phyloP scores from a whole-genome alignment of 2,113 vertebrate species.

The Festucalex cinctus region DNA sequence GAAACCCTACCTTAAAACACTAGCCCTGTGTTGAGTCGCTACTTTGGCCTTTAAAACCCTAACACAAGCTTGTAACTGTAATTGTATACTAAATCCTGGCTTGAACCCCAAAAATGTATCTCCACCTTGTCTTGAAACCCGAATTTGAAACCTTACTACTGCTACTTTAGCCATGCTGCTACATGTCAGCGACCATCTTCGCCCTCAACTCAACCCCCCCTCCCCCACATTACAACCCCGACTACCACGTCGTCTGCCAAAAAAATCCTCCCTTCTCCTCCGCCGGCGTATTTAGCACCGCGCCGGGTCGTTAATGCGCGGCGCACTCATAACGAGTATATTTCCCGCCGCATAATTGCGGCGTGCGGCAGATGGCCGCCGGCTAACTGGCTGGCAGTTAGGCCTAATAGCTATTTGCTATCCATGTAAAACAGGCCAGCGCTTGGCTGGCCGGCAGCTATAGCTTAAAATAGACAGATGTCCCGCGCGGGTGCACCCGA shows the following conservation, averaged over 20 bases:
- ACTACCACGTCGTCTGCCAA: constrained; percentile 15
- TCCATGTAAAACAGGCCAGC: constrained; percentile 68
- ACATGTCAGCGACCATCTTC: not conserved
- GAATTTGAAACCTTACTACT: too few relatives aligned
- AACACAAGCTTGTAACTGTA: too few relatives aligned
- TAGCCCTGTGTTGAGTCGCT: too few relatives aligned
- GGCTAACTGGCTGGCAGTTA: constrained; percentile 60
- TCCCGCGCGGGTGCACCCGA: constrained; percentile 49
- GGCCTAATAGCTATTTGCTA: constrained; percentile 65
- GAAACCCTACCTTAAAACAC: too few relatives aligned
- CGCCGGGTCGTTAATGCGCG: constrained; percentile 53
- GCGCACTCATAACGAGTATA: constrained; percentile 62
- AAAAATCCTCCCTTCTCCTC: constrained; percentile 18
- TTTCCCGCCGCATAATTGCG: constrained; percentile 63
- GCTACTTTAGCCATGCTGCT: too few relatives aligned
- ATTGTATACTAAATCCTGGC: too few relatives aligned
- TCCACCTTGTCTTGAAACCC: too few relatives aligned
- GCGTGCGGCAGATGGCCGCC: constrained; percentile 59
- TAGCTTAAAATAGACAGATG: constrained; percentile 64
- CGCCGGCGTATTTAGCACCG: constrained; percentile 37
- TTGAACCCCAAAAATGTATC: too few relatives aligned
- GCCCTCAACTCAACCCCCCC: not conserved
- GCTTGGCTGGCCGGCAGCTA: constrained; percentile 54
- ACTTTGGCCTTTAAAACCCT: too few relatives aligned
- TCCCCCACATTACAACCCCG: not conserved